Conservation (phyloP, 2,113 vertebrate genomes). For the Otis tarda region DNA sequence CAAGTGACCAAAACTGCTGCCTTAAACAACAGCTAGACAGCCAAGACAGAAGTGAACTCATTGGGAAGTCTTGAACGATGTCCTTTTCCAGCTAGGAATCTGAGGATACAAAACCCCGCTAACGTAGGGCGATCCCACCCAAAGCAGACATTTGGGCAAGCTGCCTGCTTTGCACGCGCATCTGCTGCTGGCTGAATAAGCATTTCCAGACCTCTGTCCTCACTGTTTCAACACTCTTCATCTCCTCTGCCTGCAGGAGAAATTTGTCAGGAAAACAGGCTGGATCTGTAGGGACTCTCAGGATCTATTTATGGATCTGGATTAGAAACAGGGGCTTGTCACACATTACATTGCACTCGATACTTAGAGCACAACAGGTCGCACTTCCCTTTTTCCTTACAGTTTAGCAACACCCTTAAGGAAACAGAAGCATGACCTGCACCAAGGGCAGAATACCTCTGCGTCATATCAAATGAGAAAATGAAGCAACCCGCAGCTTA, state of each 20-base stretch:
- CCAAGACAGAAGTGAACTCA: not conserved
- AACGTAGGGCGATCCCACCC: no score
- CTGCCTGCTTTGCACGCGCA: not conserved
- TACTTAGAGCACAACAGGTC: not conserved
- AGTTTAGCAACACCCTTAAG: not conserved
- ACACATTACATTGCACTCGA: not conserved
- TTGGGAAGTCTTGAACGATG: not conserved
- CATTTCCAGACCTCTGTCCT: not conserved
- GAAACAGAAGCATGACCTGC: not conserved
- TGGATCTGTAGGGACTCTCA: not conserved
- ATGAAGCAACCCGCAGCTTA: not conserved
- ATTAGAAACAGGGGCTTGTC: not conserved
- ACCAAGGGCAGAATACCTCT: not conserved
- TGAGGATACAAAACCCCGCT: not conserved
- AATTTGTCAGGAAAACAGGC: not conserved
- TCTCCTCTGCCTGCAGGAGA: not conserved
- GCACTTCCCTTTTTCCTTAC: not conserved
- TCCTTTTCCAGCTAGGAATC: not conserved
- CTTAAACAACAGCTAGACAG: not conserved
- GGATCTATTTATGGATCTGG: not conserved
- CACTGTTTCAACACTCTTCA: not conserved
- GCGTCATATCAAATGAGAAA: not conserved
- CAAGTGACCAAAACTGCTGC: not conserved
- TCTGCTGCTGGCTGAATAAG: not conserved
- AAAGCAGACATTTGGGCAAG: not conserved